Conservation (phyloP, 2,113 vertebrate genomes). For the Lipotes vexillifer region DNA sequence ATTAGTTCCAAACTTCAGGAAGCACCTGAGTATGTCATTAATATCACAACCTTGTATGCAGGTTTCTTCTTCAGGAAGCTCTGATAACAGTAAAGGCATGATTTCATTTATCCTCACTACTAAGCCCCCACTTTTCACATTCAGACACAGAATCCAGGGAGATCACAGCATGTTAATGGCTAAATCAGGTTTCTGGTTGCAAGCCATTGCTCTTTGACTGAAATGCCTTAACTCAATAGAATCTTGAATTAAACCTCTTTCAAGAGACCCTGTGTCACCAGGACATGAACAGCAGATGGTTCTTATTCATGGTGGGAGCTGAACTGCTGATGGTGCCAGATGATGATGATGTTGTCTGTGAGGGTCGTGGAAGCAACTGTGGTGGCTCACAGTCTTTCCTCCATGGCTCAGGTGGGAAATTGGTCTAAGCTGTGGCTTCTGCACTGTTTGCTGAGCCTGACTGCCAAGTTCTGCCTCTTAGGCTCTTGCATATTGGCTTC, state of each 20-base stretch:
- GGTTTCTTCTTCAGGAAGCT: neutral
- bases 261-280: neutral
- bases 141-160: neutral
- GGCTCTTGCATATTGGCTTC: neutral
- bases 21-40: slow-evolving; percentile 13
- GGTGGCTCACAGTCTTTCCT: neutral
- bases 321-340: neutral
- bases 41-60: neutral
- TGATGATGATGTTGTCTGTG: neutral
- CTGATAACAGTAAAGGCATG: neutral
- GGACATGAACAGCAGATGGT: neutral
- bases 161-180: neutral
- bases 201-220: neutral
- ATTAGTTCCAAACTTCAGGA: slow-evolving; percentile 11
- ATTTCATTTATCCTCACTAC: slow-evolving; percentile 22
- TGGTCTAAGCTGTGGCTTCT: neutral
- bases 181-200: neutral
- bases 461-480: neutral
- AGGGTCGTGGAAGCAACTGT: neutral
- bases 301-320: neutral
- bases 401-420: neutral
- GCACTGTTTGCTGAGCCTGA: neutral
- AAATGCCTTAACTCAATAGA: neutral
- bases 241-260: neutral
- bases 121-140: neutral